These are phyloP conservation scores for Onychomys torridus DNA, from an alignment of 2,797 vertebrate genomes.

Conservation along the genomic window DNA sequence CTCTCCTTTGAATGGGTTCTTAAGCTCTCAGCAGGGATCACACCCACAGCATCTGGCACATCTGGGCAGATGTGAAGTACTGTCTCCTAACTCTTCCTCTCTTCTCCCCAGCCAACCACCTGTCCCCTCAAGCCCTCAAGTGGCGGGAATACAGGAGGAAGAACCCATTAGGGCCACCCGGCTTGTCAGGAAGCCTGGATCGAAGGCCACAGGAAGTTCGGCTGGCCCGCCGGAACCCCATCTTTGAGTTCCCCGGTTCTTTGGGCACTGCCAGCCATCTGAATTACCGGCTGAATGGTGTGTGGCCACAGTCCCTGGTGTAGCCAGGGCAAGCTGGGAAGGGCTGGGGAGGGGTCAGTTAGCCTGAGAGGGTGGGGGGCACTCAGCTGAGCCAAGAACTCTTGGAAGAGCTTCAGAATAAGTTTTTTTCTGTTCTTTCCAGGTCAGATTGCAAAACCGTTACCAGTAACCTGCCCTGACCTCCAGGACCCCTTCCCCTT, in stretches of 20 bases:
- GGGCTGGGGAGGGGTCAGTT: conserved; percentile 1
- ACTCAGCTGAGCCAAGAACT: background rate
- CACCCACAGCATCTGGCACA: background rate
- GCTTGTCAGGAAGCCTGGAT: conserved; percentile 88
- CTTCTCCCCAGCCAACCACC: conserved; percentile 92
- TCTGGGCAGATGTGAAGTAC: background rate
- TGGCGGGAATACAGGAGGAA: conserved; percentile 97
- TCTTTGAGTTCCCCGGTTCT: conserved; percentile 94
- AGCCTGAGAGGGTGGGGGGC: background rate
- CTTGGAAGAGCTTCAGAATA: background rate
- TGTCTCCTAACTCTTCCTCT: background rate
- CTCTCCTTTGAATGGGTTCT: background rate
- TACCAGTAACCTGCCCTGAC: conserved; percentile 92
- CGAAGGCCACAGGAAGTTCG: conserved; percentile 87
- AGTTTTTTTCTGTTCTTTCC: conserved; percentile 49
- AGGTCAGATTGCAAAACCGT: conserved; percentile 90
- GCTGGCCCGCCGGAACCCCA: conserved; percentile 90
- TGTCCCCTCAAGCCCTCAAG: conserved; percentile 97
- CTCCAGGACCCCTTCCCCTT: conserved; percentile 97
- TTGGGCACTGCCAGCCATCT: conserved; percentile 85
- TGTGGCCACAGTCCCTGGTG: conserved; percentile 65
- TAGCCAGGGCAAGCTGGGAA: background rate
- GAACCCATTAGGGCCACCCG: conserved; percentile 93
- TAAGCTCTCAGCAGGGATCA: background rate
- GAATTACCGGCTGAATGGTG: conserved; percentile 91